Evolutionary conservation across 2,888 invertebrate genomes (phyloP).

Genomic region (Stramonita haemastoma): DNA sequence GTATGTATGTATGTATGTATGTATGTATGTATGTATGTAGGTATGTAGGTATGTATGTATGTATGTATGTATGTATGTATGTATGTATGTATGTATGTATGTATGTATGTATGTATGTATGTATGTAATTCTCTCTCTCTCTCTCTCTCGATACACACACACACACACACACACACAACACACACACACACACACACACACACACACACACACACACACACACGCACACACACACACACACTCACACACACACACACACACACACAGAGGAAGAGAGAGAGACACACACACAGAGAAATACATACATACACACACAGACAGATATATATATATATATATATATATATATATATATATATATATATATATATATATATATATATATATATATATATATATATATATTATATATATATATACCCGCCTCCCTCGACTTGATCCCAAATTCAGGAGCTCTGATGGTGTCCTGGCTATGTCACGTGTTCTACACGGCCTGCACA

Average conservation of each 20-base stretch:
- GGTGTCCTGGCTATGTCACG: slow-evolving; percentile 59
- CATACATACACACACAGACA: no score
- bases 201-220: slow-evolving; percentile 11
- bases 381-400: neutral
- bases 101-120: no score
- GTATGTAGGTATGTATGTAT: no score
- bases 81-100: no score
- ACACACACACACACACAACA: no score
- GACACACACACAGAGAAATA: neutral
- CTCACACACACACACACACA: slow-evolving; percentile 14
- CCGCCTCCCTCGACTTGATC: neutral
- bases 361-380: neutral
- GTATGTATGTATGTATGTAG: no score
- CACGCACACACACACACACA: slow-evolving; percentile 14
- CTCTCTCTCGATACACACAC: no score
- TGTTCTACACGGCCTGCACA: slow-evolving; percentile 65
- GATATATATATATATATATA: neutral
- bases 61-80: no score
- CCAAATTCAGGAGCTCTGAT: slow-evolving; percentile 49
- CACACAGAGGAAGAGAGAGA: neutral
- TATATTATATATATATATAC: no score
- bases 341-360: neutral
- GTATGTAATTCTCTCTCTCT: no score
- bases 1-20: no score
- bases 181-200: neutral